A percentile compares a stretch with the other conserved stretches of the same genome.
phyloP scores from a whole-genome alignment of 2,888 invertebrate species.

The Alsophila aescularia region DNA sequence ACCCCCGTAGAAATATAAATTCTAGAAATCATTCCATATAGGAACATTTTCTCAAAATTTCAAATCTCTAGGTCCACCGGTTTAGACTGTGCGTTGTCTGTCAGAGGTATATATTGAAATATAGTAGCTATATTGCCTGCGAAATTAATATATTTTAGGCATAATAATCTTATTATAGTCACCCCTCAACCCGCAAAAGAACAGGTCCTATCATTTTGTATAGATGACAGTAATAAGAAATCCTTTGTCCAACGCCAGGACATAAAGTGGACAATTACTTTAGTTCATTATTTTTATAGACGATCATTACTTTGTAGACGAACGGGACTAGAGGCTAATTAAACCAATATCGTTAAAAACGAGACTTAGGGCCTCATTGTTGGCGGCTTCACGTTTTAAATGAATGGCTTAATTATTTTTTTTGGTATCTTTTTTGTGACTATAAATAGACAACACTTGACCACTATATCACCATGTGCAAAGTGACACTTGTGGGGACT shows the following conservation, averaged over 20 bases:
- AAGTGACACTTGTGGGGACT: too few species aligned
- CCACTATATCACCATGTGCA: too few species aligned
- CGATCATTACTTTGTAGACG: conserved; percentile 35
- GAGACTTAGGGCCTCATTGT: conserved; percentile 23
- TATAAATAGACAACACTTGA: too few species aligned
- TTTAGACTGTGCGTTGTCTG: too few species aligned
- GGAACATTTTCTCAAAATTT: too few species aligned
- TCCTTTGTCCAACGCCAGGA: conserved; percentile 38
- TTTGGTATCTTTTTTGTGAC: too few species aligned
- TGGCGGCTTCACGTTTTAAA: conserved; percentile 17
- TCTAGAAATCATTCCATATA: too few species aligned
- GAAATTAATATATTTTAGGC: neutral
- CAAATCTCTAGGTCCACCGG: too few species aligned
- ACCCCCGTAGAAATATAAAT: too few species aligned
- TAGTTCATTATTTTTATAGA: conserved; percentile 46
- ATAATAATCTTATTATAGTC: neutral
- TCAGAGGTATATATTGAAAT: too few species aligned
- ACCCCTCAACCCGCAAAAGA: conserved; percentile 8
- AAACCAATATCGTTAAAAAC: conserved; percentile 34
- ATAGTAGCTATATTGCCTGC: too few species aligned
- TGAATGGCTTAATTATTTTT: too few species aligned
- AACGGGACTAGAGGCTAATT: conserved; percentile 30
- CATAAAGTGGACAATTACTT: conserved; percentile 47
- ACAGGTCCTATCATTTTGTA: conserved; percentile 17
- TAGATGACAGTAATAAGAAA: conserved; percentile 35